Base-by-base conservation (phyloP, 2,888 invertebrate species). In the Agonopterix arenella region DNA sequence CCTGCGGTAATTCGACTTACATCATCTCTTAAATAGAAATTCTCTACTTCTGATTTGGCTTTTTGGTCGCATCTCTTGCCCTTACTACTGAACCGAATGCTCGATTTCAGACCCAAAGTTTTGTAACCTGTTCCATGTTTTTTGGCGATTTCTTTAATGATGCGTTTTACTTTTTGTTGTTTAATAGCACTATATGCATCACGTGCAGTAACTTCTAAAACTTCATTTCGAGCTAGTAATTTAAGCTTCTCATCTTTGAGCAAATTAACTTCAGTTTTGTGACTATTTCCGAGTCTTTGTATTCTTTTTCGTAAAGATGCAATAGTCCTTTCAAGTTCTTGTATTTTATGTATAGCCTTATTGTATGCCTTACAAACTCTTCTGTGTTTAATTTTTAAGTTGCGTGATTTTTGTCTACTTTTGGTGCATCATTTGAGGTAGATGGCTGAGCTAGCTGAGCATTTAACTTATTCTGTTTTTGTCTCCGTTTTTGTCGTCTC, bases 1-100 rank as follows among this genome's bases (percentile, higher is more conserved):
- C 53, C 53, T 40, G 53, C 46, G 41, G 53, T 51, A 28, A 44
- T 45, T 41, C 51, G 40, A 41, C 53, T 53, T 9, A 53, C 45
- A 46, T 53, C 53, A n/a, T 53, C 51, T 11, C 53, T 28, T n/a
- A 44, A 11, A 49, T 40, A 53, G 28, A 53, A 53, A 10, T 40
- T 37, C 48, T 41, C 44, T 44, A 53, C 49, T 46, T 53, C 47
- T 44, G 13, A 13, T 13, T 13, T 13, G 13, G 13, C 13, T 13
- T 13, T 13, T 13, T 13, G 13, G 13, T 13, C 13, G 13, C 13
- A 13, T 13, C 13, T 13, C 13, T 13, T 13, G 13, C 13, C 13
- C 1, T 13, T 13, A 13, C 13, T 13, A 13, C 13, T 13, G 13
- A 13, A 13, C 13, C 13, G 13, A 13, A 13, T 13, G 13, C 13